phyloP scores from a whole-genome alignment of 2,797 vertebrate species.

The Chaetophractus vellerosus region DNA sequence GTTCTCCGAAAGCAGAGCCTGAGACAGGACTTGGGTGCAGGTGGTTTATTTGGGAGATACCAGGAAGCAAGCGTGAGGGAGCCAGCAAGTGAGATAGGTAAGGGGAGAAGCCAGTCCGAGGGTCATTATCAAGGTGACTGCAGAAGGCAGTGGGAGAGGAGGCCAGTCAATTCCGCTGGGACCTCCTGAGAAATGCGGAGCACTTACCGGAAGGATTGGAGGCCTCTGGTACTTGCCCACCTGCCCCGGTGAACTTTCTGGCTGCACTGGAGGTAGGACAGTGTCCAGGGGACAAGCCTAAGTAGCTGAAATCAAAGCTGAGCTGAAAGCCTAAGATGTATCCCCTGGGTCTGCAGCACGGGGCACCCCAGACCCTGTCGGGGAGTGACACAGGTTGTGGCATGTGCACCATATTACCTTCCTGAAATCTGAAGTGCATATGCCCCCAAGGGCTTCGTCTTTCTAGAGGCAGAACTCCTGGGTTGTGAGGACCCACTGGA shows the following conservation, averaged over 20 bases:
- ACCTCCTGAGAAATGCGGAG: accelerated
- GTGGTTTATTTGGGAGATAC: not conserved
- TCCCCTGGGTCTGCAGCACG: not conserved
- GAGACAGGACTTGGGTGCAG: not conserved
- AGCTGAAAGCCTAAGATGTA: not conserved
- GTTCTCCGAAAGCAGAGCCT: not conserved
- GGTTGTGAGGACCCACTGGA: accelerated
- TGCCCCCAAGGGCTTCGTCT: not conserved
- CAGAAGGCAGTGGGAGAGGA: not conserved
- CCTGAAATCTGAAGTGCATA: not conserved
- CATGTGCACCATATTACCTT: accelerated
- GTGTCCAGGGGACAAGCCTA: not conserved
- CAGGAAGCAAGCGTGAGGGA: not conserved
- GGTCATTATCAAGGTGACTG: not conserved
- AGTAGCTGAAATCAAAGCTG: not conserved
- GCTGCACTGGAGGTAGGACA: not conserved
- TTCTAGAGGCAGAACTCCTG: not conserved
- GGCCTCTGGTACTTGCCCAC: not conserved
- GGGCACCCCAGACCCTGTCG: not conserved
- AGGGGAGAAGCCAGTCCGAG: not conserved
- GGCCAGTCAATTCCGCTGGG: not conserved
- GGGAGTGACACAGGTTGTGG: not conserved
- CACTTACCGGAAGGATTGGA: not conserved
- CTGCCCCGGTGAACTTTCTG: not conserved
- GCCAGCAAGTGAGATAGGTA: not conserved